Evolutionary conservation across 30 jellyfish, hydroid and myxozoan species (phyloP).

Genomic region (Aurelia coerulea): DNA sequence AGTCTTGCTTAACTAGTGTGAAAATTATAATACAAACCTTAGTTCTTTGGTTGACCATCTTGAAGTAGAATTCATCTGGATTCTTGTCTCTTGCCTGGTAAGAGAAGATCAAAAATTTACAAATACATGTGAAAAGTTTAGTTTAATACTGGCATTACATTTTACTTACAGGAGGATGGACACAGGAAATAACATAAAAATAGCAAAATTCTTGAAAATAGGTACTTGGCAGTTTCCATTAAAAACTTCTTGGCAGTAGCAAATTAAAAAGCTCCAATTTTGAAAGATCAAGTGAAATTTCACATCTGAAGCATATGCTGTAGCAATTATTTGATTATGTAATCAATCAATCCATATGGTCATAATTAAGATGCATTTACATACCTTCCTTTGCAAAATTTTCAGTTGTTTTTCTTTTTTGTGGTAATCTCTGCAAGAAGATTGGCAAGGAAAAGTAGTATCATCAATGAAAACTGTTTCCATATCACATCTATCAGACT

Average conservation of each 20-base stretch:
- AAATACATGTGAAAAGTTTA: neutral
- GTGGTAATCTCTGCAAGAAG: constrained; percentile 67
- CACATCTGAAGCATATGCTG: too few species aligned
- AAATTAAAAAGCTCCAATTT: too few species aligned
- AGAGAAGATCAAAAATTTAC: neutral
- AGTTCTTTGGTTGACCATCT: constrained; percentile 84
- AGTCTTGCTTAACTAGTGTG: too few species aligned
- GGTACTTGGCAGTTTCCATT: neutral
- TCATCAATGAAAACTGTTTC: too few species aligned
- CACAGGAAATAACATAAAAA: neutral
- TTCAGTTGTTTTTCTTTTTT: constrained; percentile 64
- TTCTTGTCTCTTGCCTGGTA: constrained; percentile 91
- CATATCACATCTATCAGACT: too few species aligned
- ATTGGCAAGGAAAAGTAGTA: too few species aligned
- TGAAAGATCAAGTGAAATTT: too few species aligned
- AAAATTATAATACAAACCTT: constrained; percentile 27
- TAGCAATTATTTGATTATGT: too few species aligned
- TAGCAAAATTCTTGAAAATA: neutral
- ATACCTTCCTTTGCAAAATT: constrained; percentile 48
- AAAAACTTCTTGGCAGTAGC: too few species aligned
- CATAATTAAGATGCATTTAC: neutral
- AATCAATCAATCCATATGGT: too few species aligned
- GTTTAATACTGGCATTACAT: too few species aligned
- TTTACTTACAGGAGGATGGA: neutral
- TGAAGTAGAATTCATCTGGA: constrained; percentile 96